Base-by-base conservation (phyloP, 2,888 invertebrate species). In the Hydroisotoma schaefferi region DNA sequence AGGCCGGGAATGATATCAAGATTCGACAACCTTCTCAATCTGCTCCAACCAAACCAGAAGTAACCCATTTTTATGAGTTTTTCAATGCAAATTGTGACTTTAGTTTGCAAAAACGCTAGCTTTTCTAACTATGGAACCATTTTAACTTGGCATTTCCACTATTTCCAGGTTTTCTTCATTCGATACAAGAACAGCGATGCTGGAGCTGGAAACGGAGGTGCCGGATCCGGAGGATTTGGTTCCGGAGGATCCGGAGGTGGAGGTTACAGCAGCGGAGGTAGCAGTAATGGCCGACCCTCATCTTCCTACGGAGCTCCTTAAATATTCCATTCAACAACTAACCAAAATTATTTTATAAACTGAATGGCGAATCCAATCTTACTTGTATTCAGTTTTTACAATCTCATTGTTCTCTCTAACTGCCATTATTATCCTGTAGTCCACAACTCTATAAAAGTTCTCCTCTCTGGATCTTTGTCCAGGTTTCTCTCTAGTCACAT, bases 1-100 rank as follows among this genome's bases (percentile, higher is more conserved):
- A 58, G 22, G 46, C 55, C 22, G 18, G 12, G 2, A 1, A 52
- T 26, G 43, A 54, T 37, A 59, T 65, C n/a, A 65, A 55, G 28
- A 65, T 65, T 23, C 46, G 55, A 12, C 23, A 44, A 22, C 64
- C 64, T 12, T 15, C 44, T 1, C 60, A 60, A 4, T 55, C 64
- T 1, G 40, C 26, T 18, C 59, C 65, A 20, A 20, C 53, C 18
- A 65, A 61, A 38, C 65, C 65, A n/a, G 61, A 65, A 28, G 63
- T 61, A 1, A 18, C 15, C n/a, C 5, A 23, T 25, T 25, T 23
- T 25, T 23, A 15, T 33, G 33, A 15, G 15, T 33, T 10, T 33
- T 10, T 10, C 33, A 33, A 15, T 33, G 33, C 33, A 33, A 15
- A 40, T 40, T 5, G 5, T 40, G 20, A 40, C n/a, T 18, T 40